phyloP scores from a whole-genome alignment of 2,113 vertebrate genomes.

The Tachycineta bicolor region DNA sequence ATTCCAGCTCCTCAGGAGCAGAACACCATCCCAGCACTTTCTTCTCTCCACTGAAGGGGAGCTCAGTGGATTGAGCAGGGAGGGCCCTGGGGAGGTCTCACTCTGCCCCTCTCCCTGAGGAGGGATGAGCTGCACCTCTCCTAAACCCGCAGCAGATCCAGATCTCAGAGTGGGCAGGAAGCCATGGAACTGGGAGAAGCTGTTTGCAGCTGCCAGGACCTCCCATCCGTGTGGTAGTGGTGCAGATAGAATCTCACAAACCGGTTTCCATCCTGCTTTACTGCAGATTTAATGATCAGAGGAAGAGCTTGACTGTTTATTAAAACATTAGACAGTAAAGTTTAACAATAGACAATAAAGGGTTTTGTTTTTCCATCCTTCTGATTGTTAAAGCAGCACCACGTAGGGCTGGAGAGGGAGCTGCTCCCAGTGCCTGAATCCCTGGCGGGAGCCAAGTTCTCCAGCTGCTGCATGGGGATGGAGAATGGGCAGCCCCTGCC shows the following conservation, averaged over 20 bases:
- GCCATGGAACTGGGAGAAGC: background rate
- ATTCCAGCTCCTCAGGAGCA: background rate
- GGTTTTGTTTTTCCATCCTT: constrained; percentile 36
- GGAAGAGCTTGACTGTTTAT: constrained; percentile 56
- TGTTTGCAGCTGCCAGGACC: constrained; percentile 9
- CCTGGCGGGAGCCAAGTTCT: background rate
- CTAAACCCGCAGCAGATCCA: background rate
- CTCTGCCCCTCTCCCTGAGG: background rate
- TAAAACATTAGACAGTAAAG: constrained; percentile 63
- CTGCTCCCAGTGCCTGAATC: background rate
- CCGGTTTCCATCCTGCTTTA: constrained; percentile 36
- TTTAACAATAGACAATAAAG: constrained; percentile 53
- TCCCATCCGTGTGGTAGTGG: constrained; percentile 10
- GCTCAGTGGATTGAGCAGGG: background rate
- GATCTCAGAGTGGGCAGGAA: background rate
- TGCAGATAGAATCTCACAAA: constrained; percentile 43
- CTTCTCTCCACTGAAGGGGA: background rate
- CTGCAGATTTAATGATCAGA: constrained; percentile 34
- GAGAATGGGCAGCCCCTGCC: background rate
- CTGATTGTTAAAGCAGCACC: constrained; percentile 19
- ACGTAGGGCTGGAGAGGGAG: background rate
- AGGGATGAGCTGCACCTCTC: background rate
- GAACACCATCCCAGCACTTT: rapidly evolving
- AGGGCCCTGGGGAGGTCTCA: background rate
- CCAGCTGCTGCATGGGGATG: background rate